A percentile compares a stretch with the other conserved stretches of the same genome.
Conservation (phyloP, 1,140 invertebrate species). For the Steinernema feltiae region DNA sequence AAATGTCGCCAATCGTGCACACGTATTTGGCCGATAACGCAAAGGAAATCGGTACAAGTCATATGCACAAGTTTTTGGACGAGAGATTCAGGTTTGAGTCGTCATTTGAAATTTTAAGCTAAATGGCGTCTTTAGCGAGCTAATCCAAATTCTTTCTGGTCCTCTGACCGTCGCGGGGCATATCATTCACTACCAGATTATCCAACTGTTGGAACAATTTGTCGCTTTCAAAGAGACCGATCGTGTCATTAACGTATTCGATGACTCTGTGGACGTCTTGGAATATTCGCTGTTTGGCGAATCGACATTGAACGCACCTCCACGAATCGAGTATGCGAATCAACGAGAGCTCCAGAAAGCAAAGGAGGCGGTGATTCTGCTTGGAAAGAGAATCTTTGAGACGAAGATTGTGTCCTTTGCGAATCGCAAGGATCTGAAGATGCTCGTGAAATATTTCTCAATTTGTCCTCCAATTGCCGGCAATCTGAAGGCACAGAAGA, state of each 20-base stretch:
- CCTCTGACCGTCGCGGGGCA: neutral
- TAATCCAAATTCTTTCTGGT: neutral
- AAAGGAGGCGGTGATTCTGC: neutral
- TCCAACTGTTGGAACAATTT: neutral
- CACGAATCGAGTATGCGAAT: neutral
- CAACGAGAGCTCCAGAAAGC: neutral
- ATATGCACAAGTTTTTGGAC: constrained; percentile 9
- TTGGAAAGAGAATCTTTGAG: neutral
- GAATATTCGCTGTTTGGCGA: neutral
- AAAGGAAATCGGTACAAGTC: neutral
- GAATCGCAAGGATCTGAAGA: neutral
- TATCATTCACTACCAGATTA: neutral
- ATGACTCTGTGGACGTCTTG: neutral
- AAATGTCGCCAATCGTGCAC: neutral
- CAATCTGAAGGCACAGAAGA: neutral
- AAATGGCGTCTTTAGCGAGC: neutral
- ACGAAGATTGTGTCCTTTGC: constrained; percentile 5
- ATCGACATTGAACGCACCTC: neutral
- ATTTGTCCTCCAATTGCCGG: neutral
- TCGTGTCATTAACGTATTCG: neutral
- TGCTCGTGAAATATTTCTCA: neutral
- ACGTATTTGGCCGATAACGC: neutral
- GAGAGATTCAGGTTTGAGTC: neutral
- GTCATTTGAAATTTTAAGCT: neutral
- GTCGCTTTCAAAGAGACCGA: neutral